Percentiles rank a stretch among this genome's conserved stretches.
Conservation (phyloP, 2,888 invertebrate genomes). For the Leptopilina drosophilae region DNA sequence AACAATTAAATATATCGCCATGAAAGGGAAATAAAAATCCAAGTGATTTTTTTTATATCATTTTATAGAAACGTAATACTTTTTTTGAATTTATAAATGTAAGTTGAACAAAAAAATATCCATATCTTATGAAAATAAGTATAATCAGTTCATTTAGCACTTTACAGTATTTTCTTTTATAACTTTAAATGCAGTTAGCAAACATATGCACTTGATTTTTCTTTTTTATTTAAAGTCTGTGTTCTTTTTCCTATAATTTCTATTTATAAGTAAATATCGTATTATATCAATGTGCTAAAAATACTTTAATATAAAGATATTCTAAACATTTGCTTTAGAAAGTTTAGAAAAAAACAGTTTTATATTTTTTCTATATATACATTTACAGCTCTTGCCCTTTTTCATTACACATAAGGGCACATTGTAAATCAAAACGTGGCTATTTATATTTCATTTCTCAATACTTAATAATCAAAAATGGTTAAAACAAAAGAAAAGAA, state of each 20-base stretch:
- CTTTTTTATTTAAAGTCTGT: background rate
- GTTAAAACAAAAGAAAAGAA: too few species aligned
- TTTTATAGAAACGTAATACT: conserved; percentile 37
- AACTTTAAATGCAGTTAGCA: background rate
- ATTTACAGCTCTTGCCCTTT: background rate
- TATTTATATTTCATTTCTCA: background rate
- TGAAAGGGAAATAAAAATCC: conserved; percentile 6
- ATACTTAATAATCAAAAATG: background rate
- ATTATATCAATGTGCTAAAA: conserved; percentile 9
- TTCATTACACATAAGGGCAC: background rate
- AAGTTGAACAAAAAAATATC: conserved; percentile 24
- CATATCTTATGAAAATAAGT: conserved; percentile 7
- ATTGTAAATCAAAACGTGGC: background rate
- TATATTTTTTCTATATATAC: background rate
- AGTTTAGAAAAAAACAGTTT: conserved; percentile 17
- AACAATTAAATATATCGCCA: background rate
- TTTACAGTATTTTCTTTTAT: background rate
- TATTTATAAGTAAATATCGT: background rate
- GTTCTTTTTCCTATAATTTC: background rate
- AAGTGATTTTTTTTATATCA: background rate
- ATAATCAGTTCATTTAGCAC: conserved; percentile 28
- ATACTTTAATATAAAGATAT: background rate
- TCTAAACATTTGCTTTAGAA: background rate
- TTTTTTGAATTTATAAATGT: conserved; percentile 27
- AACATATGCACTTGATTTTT: background rate